Conservation (phyloP, 2,888 invertebrate species). For the Drosophila kuntzei region DNA sequence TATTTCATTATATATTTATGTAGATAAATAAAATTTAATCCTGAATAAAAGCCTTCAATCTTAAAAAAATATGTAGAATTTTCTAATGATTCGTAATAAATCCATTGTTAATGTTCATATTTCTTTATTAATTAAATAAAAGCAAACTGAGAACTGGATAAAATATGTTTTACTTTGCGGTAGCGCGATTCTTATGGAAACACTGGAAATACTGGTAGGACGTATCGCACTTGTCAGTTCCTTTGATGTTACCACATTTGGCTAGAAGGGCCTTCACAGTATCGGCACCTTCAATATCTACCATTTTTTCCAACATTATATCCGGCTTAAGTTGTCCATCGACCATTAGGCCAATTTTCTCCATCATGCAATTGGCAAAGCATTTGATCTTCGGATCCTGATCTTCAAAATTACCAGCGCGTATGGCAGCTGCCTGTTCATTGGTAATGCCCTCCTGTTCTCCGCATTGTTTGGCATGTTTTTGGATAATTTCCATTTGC, state of each 20-base stretch:
- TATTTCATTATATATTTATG: too few species aligned
- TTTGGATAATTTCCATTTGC: constrained; percentile 60
- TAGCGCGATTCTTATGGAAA: constrained; percentile 43
- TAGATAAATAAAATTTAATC: too few species aligned
- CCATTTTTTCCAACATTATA: constrained; percentile 44
- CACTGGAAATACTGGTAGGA: constrained; percentile 60
- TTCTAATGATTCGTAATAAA: not conserved
- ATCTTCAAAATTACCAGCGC: constrained; percentile 56
- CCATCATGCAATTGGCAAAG: constrained; percentile 79
- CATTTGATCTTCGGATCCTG: constrained; percentile 68
- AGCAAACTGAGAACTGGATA: not conserved
- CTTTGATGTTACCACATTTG: constrained; percentile 53
- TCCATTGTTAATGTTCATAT: constrained; percentile 9
- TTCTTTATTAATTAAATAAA: constrained; percentile 7
- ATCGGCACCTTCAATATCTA: constrained; percentile 47
- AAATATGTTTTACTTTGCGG: not conserved
- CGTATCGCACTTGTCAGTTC: constrained; percentile 66
- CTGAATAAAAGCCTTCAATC: too few species aligned
- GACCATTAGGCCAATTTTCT: constrained; percentile 66
- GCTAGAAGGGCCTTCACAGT: constrained; percentile 33
- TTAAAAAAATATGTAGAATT: too few species aligned
- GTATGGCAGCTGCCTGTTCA: constrained; percentile 63
- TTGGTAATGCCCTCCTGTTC: constrained; percentile 58
- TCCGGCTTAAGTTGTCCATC: constrained; percentile 66
- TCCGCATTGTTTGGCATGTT: constrained; percentile 54